Conservation (phyloP, 2,888 invertebrate species). For the Ligdia adustata region DNA sequence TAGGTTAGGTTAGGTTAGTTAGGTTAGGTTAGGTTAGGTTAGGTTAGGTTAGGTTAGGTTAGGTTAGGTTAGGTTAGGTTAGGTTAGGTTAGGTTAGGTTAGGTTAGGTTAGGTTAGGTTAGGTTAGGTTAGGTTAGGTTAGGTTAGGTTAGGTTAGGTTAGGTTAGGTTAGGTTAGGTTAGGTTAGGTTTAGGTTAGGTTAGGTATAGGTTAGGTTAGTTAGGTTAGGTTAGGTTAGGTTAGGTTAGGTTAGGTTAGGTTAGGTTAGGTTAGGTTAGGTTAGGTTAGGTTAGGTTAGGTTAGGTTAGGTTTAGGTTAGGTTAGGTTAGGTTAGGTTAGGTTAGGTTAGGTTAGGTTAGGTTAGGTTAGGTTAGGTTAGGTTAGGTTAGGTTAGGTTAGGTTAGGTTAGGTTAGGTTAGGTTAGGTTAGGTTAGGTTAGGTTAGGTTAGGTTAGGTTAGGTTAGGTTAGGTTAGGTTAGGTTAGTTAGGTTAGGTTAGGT, state of each 20-base stretch:
- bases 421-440: conserved; percentile 8
- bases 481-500: conserved; percentile 17
- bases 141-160: conserved; percentile 8
- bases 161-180: conserved; percentile 8
- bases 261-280: conserved; percentile 8
- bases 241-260: conserved; percentile 7
- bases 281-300: conserved; percentile 7
- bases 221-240: conserved; percentile 8
- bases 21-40: conserved; percentile 6
- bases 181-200: too few relatives aligned
- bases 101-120: conserved; percentile 7
- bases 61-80: conserved; percentile 8
- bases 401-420: conserved; percentile 8
- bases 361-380: conserved; percentile 23
- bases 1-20: conserved; percentile 13
- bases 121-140: conserved; percentile 8
- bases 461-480: conserved; percentile 6
- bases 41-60: conserved; percentile 8
- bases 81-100: conserved; percentile 8
- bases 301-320: too few relatives aligned
- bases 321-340: conserved; percentile 6
- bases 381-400: conserved; percentile 19
- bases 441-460: conserved; percentile 8
- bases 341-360: conserved; percentile 8
- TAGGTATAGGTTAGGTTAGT: conserved; percentile 17